phyloP scores from a whole-genome alignment of 2,113 vertebrate species.

The Bathybates hornii region DNA sequence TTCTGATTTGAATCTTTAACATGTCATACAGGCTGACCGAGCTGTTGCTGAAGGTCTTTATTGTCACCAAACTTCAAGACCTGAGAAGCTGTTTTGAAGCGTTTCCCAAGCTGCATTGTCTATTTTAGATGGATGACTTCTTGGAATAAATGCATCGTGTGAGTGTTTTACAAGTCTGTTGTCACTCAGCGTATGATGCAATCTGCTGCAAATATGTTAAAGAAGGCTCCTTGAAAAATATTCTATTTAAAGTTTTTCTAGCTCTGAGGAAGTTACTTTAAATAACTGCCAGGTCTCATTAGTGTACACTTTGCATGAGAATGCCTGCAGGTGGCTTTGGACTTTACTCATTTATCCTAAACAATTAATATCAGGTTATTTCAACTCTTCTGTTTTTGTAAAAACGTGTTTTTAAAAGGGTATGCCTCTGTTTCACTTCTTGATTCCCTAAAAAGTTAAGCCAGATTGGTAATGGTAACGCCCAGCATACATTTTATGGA shows the following conservation, averaged over 20 bases:
- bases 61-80: neutral
- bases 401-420: neutral
- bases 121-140: slow-evolving; percentile 8
- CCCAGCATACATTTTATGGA: neutral
- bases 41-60: neutral
- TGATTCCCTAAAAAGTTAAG: neutral
- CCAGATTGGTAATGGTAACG: neutral
- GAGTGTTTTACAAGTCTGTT: slow-evolving; percentile 8
- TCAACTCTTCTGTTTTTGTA: neutral
- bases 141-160: neutral
- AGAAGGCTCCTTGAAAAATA: slow-evolving; percentile 4
- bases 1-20: neutral
- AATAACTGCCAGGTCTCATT: slow-evolving; percentile 4
- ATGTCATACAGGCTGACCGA: neutral
- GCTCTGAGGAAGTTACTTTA: slow-evolving; percentile 10
- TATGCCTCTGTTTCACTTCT: neutral
- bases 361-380: neutral
- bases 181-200: slow-evolving; percentile 50
- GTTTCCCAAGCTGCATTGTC: neutral
- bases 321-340: neutral
- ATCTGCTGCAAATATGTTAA: slow-evolving; percentile 38
- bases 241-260: slow-evolving; percentile 13
- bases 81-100: neutral
- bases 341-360: neutral
- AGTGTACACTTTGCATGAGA: neutral